Evolutionary conservation across 2,113 vertebrate genomes (phyloP).

Genomic region (Panurus biarmicus): DNA sequence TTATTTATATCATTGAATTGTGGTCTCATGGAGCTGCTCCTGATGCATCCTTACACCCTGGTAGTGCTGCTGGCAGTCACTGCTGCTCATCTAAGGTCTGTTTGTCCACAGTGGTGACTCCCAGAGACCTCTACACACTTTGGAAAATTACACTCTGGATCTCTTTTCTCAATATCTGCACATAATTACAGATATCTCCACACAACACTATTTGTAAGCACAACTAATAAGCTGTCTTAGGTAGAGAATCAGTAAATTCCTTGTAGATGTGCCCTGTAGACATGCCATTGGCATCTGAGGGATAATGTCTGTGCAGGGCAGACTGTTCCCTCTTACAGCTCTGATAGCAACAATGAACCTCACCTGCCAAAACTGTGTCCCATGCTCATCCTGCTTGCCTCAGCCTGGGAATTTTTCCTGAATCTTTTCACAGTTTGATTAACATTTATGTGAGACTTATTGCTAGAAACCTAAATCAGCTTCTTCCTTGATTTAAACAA

Average conservation of each 20-base stretch:
- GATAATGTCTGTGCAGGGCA: neutral
- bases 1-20: neutral
- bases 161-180: neutral
- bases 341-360: neutral
- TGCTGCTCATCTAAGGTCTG: neutral
- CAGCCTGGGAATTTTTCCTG: neutral
- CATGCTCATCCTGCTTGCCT: neutral
- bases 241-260: neutral
- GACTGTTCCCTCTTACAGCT: neutral
- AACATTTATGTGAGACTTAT: neutral
- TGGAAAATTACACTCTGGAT: neutral
- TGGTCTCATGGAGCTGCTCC: neutral
- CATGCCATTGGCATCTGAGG: neutral
- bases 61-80: neutral
- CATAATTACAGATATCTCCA: neutral
- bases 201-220: neutral
- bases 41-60: neutral
- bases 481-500: neutral
- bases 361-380: neutral
- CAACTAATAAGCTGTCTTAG: rapidly evolving
- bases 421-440: neutral
- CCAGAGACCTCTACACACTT: neutral
- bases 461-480: neutral
- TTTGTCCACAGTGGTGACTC: neutral
- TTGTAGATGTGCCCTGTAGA: neutral